Base-by-base conservation (phyloP, 2,113 vertebrate genomes). In the Nothoprocta perdicaria region DNA sequence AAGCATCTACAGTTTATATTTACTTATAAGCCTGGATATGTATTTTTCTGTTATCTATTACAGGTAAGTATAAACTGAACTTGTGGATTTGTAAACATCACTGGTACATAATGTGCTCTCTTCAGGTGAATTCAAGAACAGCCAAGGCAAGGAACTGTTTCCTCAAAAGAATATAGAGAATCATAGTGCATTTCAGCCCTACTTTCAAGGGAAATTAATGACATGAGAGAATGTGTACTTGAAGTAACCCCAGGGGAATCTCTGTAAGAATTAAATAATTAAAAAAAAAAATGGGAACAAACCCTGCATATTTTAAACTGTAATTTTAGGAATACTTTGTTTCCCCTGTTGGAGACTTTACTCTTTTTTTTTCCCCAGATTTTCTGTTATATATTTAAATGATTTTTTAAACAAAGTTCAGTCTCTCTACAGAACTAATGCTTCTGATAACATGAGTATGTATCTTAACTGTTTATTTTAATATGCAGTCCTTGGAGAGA, bases 11-110 rank as follows among this genome's bases (percentile, higher is more conserved):
- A 11, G 15, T 80, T 88, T 86, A 67, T 17, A 29, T 55, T 55
- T 29, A 55, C 53, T 29, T 55, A 9, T 55, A 57, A 57, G 27
- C 53, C 53, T 57, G 15, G 15, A 31, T 29, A 29, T 27, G 14
- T 55, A 29, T 89, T 89, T 13, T 68, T 61, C 35, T 68, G 67
- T 53, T 27, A 33, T 31, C 48, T 91, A 86, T 80, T 38, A 5
- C 78, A 83, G 55, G 67, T 79, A 86, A 92, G 87, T 88, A 69
- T 72, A 92, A 85, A 86, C 83, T 84, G 35, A 50, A 76, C 12
- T 78, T 91, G 61, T 12, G 31, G 63, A 35, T 83, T 68, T 48
- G 82, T 89, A 79, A 78, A 76, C 48, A 55, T 55, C 66, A 91
- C 43, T 88, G 74, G 48, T 86, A 85, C 43, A 80, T 81, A 86